phyloP scores from a whole-genome alignment of 2,113 vertebrate species.

The Plestiodon gilberti region DNA sequence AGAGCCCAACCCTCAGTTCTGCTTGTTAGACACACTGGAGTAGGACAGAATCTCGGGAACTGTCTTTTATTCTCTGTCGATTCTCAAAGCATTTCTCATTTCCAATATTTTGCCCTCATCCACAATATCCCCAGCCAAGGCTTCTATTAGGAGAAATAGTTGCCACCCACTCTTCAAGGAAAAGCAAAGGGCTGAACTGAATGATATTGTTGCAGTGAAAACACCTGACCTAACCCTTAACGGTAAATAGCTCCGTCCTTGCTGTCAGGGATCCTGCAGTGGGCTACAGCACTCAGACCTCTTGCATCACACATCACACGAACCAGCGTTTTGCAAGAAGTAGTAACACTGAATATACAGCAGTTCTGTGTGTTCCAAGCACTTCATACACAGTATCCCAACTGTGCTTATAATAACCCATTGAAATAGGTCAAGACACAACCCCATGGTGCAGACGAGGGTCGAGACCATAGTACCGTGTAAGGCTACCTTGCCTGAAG shows the following conservation, averaged over 20 bases:
- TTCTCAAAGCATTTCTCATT: too few relatives aligned
- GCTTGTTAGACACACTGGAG: too few relatives aligned
- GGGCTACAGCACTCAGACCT: background rate
- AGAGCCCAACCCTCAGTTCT: too few relatives aligned
- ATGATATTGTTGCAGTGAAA: background rate
- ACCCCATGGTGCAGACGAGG: background rate
- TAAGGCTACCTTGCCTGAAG: too few relatives aligned
- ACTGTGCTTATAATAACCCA: background rate
- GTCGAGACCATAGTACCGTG: background rate
- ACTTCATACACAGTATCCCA: background rate
- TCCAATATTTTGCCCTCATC: too few relatives aligned
- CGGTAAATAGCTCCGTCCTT: background rate
- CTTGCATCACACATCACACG: background rate
- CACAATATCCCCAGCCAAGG: too few relatives aligned
- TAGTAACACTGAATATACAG: background rate
- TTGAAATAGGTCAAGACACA: background rate
- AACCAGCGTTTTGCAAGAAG: background rate
- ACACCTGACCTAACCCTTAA: background rate
- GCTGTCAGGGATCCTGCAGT: background rate
- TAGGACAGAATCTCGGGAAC: too few relatives aligned
- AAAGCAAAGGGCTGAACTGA: background rate
- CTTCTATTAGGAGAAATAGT: background rate
- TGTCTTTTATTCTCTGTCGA: too few relatives aligned
- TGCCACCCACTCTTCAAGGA: background rate
- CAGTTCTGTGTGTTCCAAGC: background rate